Evolutionary conservation across 2,113 vertebrate species (phyloP), one percentile per base, ranked within the genome.

Genomic region (Sylvia atricapilla): DNA sequence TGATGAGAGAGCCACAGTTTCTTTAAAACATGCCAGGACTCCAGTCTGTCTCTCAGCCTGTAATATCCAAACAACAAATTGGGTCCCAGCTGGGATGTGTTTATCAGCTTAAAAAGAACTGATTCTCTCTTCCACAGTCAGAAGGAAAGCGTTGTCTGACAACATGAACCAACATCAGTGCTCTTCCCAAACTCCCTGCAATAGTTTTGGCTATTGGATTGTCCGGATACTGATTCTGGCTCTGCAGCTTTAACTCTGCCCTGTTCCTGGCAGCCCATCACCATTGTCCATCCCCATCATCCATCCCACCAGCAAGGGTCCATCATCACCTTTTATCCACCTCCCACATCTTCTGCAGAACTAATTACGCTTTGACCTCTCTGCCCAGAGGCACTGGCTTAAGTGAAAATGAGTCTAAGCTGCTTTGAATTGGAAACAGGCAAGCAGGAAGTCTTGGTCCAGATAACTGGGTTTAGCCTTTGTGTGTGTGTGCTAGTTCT

Each of bases 41-140:
- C 92, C 22, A n/a, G 84, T 89, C 93, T 93, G 91, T 94, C 96
- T 97, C 93, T 92, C 91, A 87, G 95, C 56, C 73, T 91, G 76
- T 58, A 92, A 78, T 79, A 95, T 82, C 84, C 84, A 95, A 96
- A 96, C 89, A 96, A 90, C 89, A 97, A 97, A 94, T 64, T 90
- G 80, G 30, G 68, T 92, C 93, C 90, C 95, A 93, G 91, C 95
- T 97, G 95, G 94, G 84, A 68, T 92, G 56, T 94, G 73, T 94
- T 95, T 89, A 79, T 92, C 66, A 59, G 87, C 66, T 84, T 78
- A 76, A 81, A 94, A 95, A 64, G 73, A 91, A 81, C 83, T 68
- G 84, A 72, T 87, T 94, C 96, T 90, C 60, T 87, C 47, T 68
- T 90, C 60, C 49, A 43, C 39, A 56, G 52, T 92, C 68, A 84